Base-by-base conservation (phyloP, 1,140 invertebrate genomes). In the Sweltsa coloradensis region DNA sequence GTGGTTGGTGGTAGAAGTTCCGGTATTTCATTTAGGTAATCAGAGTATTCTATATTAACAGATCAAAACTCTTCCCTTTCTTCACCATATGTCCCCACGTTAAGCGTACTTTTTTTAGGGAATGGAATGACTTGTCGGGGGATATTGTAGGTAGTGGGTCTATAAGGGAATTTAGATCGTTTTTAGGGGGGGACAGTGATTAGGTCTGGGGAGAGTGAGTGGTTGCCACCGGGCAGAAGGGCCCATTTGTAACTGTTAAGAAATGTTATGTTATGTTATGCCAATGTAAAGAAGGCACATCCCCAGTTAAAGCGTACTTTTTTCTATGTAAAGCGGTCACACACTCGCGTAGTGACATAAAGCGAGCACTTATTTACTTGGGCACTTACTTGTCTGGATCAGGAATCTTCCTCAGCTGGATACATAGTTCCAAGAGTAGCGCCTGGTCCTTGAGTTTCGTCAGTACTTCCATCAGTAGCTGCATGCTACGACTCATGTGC, bases 401-500 rank as follows among this genome's bases (percentile, higher is more conserved):
- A 2, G 90, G 90, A 39, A 73, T 78, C 60, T 80, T 80, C 49
- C 77, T 74, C 7, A 94, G 67, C 53, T 89, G 82, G 37, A 87
- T 63, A 42, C 81, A 82, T 11, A 95, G 65, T 57, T 89, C 81
- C 37, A 89, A 69, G n/a, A 96, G 66, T 53, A 81, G 79, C 58
- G 78, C 76, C 55, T 83, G 79, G 62, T 96, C 90, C 51, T 82
- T 79, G 13, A 78, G 76, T 56, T 84, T 78, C 49, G 76, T 75
- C 11, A 93, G 64, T 47, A 95, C 75, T 60, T 92, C 81, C 63
- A 94, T 72, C 1, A 92, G 68, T 5, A 94, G 70, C 5, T 77
- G 70, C 3, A 93, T 76, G 53, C 85, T 86, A 47, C 87, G 76
- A 49, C 81, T 87, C 81, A 96, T 89, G 58, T 96, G 90, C 26